Evolutionary conservation across 2,888 invertebrate species (phyloP), one percentile per base, ranked within the genome.

Genomic region (Diaphora mendica): DNA sequence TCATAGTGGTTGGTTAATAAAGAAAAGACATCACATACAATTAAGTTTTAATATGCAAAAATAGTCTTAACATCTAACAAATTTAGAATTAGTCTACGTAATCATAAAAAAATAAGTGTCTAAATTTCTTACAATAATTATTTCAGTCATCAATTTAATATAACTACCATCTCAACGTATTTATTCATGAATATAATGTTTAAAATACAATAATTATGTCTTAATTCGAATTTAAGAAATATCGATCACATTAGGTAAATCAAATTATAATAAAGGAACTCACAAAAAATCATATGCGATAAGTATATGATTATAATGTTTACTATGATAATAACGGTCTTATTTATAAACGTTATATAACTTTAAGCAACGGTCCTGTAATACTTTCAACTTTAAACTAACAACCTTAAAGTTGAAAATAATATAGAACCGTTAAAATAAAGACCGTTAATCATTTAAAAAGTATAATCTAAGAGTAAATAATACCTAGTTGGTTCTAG

Each of bases 51-150:
- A 44, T 72, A n/a, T 42, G 20, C 20, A 72, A 82, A 82, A 77
- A 84, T 82, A 82, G 59, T 77, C 74, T 82, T 84, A 83, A 11
- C n/a, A 39, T 76, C 64, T 73, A 80, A 35, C 42, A 71, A 77
- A 77, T 74, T 70, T 71, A 33, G 20, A 42, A 74, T 68, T 75
- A 42, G 35, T n/a, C 51, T 42, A 42, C 15, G 2, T 26, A 55
- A 73, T 65, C 39, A 77, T 70, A 39, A 11, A 39, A 73, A 55
- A 66, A 72, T 62, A 70, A 51, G 23, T 69, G 71, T 44, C 66
- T 72, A 71, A 74, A 78, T 75, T 83, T 79, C 74, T 77, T 77
- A 77, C 71, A 75, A 74, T 74, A 74, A 72, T 71, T 68, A 72
- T 68, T 70, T 78, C 82, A 84, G 80, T 84, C 78, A 70, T 66